phyloP scores from a whole-genome alignment of 2,113 vertebrate genomes.

The Scophthalmus maximus region DNA sequence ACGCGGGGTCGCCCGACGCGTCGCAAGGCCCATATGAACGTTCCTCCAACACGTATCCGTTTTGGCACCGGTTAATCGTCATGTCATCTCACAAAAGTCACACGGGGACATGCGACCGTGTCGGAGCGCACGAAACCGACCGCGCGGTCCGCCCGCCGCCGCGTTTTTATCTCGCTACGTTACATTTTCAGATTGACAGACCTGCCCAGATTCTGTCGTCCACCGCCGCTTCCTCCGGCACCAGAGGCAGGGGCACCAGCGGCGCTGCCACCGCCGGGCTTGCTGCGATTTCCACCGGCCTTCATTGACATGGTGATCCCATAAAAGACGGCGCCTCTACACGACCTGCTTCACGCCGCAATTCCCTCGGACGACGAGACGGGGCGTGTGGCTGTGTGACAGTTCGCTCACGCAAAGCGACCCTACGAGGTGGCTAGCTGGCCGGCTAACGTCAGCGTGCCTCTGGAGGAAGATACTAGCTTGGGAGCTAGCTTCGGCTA shows the following conservation, averaged over 20 bases:
- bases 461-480: conserved; percentile 65
- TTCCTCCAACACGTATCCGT: conserved; percentile 40
- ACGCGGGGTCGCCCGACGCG: conserved; percentile 53
- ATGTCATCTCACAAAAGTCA: conserved; percentile 67
- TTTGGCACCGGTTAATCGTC: conserved; percentile 43
- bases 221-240: conserved; percentile 83
- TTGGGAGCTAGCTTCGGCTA: conserved; percentile 66
- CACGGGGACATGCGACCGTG: not conserved
- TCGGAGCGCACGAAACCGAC: not conserved
- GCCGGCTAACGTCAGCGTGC: conserved; percentile 73
- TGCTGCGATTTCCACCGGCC: conserved; percentile 87
- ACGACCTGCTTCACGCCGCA: conserved; percentile 64
- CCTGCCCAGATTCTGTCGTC: conserved; percentile 90
- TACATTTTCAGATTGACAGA: conserved; percentile 76
- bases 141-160: fast-evolving
- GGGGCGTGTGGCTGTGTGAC: conserved; percentile 61
- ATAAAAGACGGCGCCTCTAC: conserved; percentile 83
- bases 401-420: conserved; percentile 58
- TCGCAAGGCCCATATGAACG: conserved; percentile 70
- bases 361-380: conserved; percentile 39
- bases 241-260: conserved; percentile 82
- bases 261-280: conserved; percentile 83
- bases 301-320: conserved; percentile 93
- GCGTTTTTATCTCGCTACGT: conserved; percentile 45
- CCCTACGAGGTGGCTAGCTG: conserved; percentile 39